phyloP scores from a whole-genome alignment of 1,140 invertebrate species.

The Meloidogyne exigua region DNA sequence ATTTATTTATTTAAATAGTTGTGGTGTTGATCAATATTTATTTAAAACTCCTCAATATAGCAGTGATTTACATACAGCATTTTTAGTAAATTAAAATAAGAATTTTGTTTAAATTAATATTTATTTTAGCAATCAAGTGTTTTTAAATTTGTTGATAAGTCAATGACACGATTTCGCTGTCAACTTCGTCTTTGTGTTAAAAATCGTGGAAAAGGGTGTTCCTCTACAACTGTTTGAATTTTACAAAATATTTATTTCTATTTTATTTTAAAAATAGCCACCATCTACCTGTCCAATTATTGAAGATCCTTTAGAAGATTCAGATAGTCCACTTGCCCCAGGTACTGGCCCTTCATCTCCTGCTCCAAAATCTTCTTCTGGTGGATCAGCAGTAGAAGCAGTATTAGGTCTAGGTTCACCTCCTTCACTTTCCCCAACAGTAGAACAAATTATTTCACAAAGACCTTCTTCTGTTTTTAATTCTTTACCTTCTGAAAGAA shows the following conservation, averaged over 20 bases:
- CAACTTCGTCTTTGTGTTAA: slow-evolving; percentile 63
- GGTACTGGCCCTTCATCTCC: slow-evolving; percentile 13
- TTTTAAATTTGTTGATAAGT: slow-evolving; percentile 64
- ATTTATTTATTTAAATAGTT: slow-evolving; percentile 39
- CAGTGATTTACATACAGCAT: slow-evolving; percentile 55
- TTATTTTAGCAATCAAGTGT: slow-evolving; percentile 59
- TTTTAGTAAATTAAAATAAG: slow-evolving; percentile 33
- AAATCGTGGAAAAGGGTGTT: slow-evolving; percentile 55
- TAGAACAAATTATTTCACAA: slow-evolving; percentile 14
- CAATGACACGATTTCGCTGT: slow-evolving; percentile 60
- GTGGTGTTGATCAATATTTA: slow-evolving; percentile 60
- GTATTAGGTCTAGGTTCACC: slow-evolving; percentile 10
- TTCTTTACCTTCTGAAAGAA: not conserved
- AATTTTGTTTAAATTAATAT: not conserved
- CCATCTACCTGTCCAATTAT: slow-evolving; percentile 50
- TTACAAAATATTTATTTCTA: not conserved
- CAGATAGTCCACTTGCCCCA: not conserved
- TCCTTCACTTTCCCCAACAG: not conserved
- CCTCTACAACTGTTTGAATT: slow-evolving; percentile 50
- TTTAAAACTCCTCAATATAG: slow-evolving; percentile 58
- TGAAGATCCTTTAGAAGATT: slow-evolving; percentile 33
- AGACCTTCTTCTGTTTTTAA: not conserved
- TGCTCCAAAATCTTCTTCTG: not conserved
- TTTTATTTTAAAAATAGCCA: slow-evolving; percentile 42
- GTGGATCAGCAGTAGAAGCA: slow-evolving; percentile 8